Conservation (phyloP, 1,140 invertebrate genomes). For the Drosophila busckii region DNA sequence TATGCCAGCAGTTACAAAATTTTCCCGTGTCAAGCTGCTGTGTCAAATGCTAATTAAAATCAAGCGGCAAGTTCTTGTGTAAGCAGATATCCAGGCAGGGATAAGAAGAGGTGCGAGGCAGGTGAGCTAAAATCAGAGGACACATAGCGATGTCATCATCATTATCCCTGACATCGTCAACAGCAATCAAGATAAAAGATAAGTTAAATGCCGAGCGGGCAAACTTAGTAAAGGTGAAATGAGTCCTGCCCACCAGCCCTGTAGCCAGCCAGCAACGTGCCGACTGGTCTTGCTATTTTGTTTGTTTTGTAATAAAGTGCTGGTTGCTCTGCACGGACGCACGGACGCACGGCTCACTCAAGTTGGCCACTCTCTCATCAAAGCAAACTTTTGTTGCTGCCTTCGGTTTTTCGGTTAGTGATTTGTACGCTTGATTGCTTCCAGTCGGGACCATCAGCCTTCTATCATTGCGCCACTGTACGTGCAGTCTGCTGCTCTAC, state of each 20-base stretch:
- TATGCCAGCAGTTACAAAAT: conserved; percentile 11
- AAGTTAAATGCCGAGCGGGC: conserved; percentile 63
- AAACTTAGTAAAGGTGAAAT: conserved; percentile 16
- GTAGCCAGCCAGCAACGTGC: neutral
- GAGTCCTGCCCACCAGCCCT: too few species aligned
- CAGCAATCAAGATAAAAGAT: conserved; percentile 77
- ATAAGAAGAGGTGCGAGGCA: conserved; percentile 3
- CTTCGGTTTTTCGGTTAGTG: conserved; percentile 66
- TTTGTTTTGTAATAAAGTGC: conserved; percentile 75
- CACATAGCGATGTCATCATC: conserved; percentile 51
- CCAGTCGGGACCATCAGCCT: conserved; percentile 23
- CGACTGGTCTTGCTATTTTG: conserved; percentile 14
- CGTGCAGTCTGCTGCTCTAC: conserved; percentile 39
- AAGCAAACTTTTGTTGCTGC: conserved; percentile 63
- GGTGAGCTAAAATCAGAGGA: conserved; percentile 58
- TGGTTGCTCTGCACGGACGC: conserved; percentile 18
- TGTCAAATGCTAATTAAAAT: conserved; percentile 77
- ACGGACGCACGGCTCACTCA: too few species aligned
- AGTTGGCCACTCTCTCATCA: too few species aligned
- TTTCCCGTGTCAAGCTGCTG: conserved; percentile 61
- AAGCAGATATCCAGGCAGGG: conserved; percentile 48
- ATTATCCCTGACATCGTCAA: conserved; percentile 76
- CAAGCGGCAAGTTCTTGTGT: conserved; percentile 67
- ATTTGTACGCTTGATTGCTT: conserved; percentile 75
- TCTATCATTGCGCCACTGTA: conserved; percentile 16